phyloP scores from a whole-genome alignment of 2,113 vertebrate genomes.

The Salvelinus fontinalis region DNA sequence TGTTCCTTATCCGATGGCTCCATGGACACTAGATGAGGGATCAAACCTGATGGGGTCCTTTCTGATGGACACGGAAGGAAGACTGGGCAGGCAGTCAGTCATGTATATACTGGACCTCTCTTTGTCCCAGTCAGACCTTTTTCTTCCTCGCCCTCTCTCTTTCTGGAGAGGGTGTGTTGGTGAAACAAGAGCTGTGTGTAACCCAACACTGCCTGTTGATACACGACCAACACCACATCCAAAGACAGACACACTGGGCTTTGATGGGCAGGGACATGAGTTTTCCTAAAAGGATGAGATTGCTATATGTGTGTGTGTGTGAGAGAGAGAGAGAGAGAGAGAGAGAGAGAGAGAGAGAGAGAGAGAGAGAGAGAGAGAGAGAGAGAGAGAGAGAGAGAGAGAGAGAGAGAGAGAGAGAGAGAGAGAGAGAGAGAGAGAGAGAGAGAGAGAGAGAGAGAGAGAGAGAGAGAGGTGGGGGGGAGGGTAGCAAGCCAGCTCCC shows the following conservation, averaged over 20 bases:
- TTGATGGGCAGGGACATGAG: slow-evolving; percentile 1
- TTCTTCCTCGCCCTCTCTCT: not conserved
- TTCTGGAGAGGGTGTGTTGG: slow-evolving; percentile 5
- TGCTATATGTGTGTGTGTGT: too few relatives aligned
- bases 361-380: not conserved
- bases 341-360: not conserved
- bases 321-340: not conserved
- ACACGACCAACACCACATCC: not conserved
- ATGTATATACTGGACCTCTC: slow-evolving; percentile 3
- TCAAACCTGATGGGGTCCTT: slow-evolving; percentile 10
- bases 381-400: too few relatives aligned
- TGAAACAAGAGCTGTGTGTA: slow-evolving; percentile 12
- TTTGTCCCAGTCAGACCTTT: slow-evolving; percentile 9
- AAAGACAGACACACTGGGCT: not conserved
- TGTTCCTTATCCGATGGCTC: not conserved
- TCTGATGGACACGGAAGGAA: not conserved
- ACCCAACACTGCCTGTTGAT: not conserved
- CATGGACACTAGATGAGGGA: not conserved
- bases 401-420: not conserved
- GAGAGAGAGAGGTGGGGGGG: not conserved
- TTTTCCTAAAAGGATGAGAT: not conserved
- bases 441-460: not conserved
- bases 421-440: not conserved
- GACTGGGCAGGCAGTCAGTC: not conserved
- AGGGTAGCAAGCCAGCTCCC: not conserved